Base-by-base conservation (phyloP, 2,113 vertebrate species). In the Hippolais icterina region DNA sequence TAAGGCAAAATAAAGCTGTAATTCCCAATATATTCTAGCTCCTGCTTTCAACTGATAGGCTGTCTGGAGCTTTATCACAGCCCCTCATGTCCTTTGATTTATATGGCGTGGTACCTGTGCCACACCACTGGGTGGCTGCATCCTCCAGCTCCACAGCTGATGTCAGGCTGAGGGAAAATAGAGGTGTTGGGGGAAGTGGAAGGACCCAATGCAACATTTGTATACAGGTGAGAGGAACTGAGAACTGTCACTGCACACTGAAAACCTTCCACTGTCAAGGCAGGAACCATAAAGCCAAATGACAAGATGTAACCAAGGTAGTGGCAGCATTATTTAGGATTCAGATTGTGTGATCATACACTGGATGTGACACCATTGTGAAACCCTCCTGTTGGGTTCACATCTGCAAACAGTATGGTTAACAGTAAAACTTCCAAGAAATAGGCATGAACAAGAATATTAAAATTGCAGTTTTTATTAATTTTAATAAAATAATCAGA, bases 41-140 rank as follows among this genome's bases (percentile, higher is more conserved):
- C 2, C 20, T 63, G 39, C n/a, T 92, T 82, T 82, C 41, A 52
- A 1, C 19, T 28, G 42, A 0, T 0, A n/a, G 3, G 23, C 50
- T 69, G 41, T 12, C 47, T 83, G 56, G 52, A 56, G 56, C 28
- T n/a, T 69, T n/a, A 23, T 46, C 37, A 6, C 22, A 8, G 20
- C 18, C 25, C 29, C 12, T 65, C 4, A 0, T 0, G 3, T 19
- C n/a, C 52, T 76, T 37, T 5, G 42, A 9, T 57, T 39, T 50
- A 6, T 6, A 4, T 15, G 22, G 28, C 23, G 8, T 0, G 12
- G 60, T 29, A 15, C 46, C 50, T n/a, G 61, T 27, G 63, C 50
- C 2, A 4, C 8, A 22, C 33, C 33, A 17, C 33, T 24, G 35
- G 75, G 31, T 4, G 12, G 53, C 69, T 59, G 20, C 23, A 27